Base-by-base conservation (phyloP, 2,113 vertebrate genomes). In the Spheniscus mendiculus region DNA sequence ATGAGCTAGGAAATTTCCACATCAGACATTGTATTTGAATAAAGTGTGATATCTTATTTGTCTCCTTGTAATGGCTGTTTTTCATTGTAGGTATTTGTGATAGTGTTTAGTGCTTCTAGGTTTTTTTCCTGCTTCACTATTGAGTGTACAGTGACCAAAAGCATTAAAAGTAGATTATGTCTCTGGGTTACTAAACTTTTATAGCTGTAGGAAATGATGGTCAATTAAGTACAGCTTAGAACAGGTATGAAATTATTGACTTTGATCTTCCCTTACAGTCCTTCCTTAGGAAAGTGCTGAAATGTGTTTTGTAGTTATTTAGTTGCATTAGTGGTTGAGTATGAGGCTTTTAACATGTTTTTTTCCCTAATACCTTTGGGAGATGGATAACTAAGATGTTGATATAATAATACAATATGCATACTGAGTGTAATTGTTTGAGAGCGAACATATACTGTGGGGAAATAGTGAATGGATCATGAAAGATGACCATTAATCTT, bases 401-500 rank as follows among this genome's bases (percentile, higher is more conserved):
- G 98, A 97, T 98, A 98, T 97, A 96, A 96, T 96, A 97, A 96
- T 97, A 98, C 97, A 97, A 95, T 98, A 95, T 98, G 95, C 97
- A 98, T 98, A 98, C 98, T 98, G 98, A 97, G 97, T 98, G 98
- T 98, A 98, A 98, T 99, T 99, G 97, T 98, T 98, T 97, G 98
- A 98, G 98, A 98, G 98, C 95, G 97, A 97, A 77, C 97, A 97
- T 98, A 95, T 97, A 98, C 97, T 98, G 96, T 98, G 98, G 98
- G 99, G 98, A 99, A 99, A 99, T 98, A 98, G 98, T 97, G 98
- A 99, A 97, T 98, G 98, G 98, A 98, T 98, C 98, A 98, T 98
- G 98, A 99, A 98, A 98, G 98, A 98, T 72, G 97, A 97, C 98
- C 93, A 98, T 98, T 96, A 98, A 97, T 97, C 97, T 98, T 97